These are phyloP conservation scores for Ranitomeya variabilis DNA, from an alignment of 2,113 vertebrate genomes.

Conservation along the genomic window DNA sequence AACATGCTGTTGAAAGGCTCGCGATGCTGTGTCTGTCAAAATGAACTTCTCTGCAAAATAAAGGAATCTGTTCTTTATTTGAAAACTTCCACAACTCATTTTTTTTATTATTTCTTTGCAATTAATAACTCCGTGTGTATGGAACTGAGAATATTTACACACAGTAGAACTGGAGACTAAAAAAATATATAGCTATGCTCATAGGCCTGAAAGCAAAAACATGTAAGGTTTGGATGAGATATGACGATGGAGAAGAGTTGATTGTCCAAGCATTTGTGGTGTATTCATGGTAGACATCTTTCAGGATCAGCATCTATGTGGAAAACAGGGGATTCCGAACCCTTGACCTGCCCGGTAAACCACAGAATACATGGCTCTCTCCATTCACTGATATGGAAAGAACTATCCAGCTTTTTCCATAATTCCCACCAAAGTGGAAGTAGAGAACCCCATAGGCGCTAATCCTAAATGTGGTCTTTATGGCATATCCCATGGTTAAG, in stretches of 20 bases:
- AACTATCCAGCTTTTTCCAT: too few relatives aligned
- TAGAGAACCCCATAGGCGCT: too few relatives aligned
- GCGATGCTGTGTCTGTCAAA: constrained; percentile 44
- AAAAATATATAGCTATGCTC: too few relatives aligned
- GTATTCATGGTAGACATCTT: background rate
- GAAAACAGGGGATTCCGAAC: too few relatives aligned
- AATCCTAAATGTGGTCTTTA: too few relatives aligned
- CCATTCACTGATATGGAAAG: too few relatives aligned
- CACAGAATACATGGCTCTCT: too few relatives aligned
- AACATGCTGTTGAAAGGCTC: constrained; percentile 64
- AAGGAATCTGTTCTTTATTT: constrained; percentile 21
- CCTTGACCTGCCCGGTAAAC: too few relatives aligned
- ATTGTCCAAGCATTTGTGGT: background rate
- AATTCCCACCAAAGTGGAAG: too few relatives aligned
- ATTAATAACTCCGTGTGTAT: background rate
- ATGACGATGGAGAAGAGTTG: background rate
- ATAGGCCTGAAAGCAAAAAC: background rate
- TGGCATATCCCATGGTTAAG: too few relatives aligned
- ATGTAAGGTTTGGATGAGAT: background rate
- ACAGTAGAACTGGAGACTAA: background rate
- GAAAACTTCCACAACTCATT: background rate
- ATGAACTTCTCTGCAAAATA: constrained; percentile 27
- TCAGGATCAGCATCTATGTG: too few relatives aligned
- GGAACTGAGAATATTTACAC: background rate
- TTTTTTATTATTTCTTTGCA: background rate